These are phyloP conservation scores for Harpegnathos saltator DNA, from an alignment of 1,140 invertebrate genomes.

Conservation along the genomic window DNA sequence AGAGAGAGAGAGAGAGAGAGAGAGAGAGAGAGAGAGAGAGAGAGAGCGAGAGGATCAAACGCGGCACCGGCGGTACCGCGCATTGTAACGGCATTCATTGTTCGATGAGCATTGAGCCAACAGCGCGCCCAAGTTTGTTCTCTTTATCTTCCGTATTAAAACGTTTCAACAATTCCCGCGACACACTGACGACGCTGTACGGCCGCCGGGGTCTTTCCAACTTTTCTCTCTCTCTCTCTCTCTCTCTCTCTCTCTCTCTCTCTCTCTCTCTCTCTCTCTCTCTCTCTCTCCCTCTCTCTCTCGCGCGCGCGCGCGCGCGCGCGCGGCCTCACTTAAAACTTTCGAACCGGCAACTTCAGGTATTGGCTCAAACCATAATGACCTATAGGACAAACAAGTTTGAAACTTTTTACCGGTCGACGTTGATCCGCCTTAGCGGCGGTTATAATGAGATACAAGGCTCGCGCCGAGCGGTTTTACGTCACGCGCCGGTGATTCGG, in stretches of 20 bases:
- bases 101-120: neutral
- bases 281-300: too few relatives aligned
- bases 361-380: constrained; percentile 57
- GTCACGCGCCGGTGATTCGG: neutral
- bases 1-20: too few relatives aligned
- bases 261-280: too few relatives aligned
- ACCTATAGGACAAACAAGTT: constrained; percentile 50
- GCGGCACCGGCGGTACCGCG: too few relatives aligned
- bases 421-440: constrained; percentile 38
- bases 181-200: constrained; percentile 28
- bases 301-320: too few relatives aligned
- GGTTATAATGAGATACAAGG: constrained; percentile 32
- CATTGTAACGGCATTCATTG: neutral
- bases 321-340: constrained; percentile 29
- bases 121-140: neutral
- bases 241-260: too few relatives aligned
- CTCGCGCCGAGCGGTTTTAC: neutral
- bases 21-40: too few relatives aligned
- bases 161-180: constrained; percentile 43
- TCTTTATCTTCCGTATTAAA: constrained; percentile 48
- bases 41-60: too few relatives aligned
- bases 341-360: constrained; percentile 34
- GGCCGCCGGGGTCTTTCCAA: constrained; percentile 16
- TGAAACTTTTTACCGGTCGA: constrained; percentile 43
- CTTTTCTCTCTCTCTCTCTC: too few relatives aligned